Base-by-base conservation (phyloP, 1,140 invertebrate species). In the Meloidogyne exigua region DNA sequence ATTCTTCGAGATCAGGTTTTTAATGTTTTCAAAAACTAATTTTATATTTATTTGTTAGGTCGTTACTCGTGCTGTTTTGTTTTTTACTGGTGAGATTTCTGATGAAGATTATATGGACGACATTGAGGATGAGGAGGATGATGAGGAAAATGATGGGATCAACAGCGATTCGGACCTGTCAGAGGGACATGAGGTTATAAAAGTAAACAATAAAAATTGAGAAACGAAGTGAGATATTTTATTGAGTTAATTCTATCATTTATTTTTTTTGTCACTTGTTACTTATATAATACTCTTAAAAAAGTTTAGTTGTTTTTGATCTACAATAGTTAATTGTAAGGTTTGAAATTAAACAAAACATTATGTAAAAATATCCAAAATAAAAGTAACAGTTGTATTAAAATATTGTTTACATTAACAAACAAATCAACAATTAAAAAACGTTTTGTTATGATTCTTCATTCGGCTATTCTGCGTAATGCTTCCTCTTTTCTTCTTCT, bases 31-130 rank as follows among this genome's bases (percentile, higher is more conserved):
- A 18, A 70, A 69, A n/a, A n/a, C n/a, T n/a, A n/a, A 5, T 32
- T 25, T 28, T 23, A 12, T 77, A 28, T 21, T 76, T 26, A 10
- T n/a, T 1, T 13, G 18, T 63, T 10, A 73, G 72, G 76, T 90
- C 21, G 84, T 90, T 72, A 88, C 89, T 28, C 80, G 87, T 42
- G 89, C 89, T 42, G 88, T 90, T 28, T 85, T 90, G 21, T 90
- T 89, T 80, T 90, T 88, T 81, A 90, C 90, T 76, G 90, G 90
- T 57, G 84, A 86, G 68, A 65, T 67, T 63, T 49, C 70, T 12
- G 83, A 87, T 7, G 84, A 84, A 4, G 84, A 87, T 49, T 74
- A 76, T 42, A 76, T 73, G 44, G 82, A 81, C 62, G 83, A 83
- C 67, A 70, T 72, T 36, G 83, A 77, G 23, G 82, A 72, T 25